A percentile compares a stretch with the other conserved stretches of the same genome.
Evolutionary conservation across 1,140 invertebrate species (phyloP).

Genomic region (Scaptomyza pallida): DNA sequence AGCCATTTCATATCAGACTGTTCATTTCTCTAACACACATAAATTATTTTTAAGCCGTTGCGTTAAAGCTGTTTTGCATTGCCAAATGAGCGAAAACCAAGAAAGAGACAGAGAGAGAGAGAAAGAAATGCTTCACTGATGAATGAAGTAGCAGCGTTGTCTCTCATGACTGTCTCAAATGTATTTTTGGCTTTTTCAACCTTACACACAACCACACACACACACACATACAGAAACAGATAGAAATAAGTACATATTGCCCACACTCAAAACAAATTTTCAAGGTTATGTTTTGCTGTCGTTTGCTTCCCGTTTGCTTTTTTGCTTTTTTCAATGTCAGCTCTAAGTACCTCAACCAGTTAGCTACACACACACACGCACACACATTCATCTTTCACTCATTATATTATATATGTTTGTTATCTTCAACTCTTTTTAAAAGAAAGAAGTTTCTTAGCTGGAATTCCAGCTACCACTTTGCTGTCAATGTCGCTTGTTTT

Average conservation of each 20-base stretch:
- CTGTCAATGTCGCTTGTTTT: slow-evolving; percentile 48
- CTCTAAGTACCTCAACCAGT: slow-evolving; percentile 27
- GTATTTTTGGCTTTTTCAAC: slow-evolving; percentile 60
- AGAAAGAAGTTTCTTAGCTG: slow-evolving; percentile 16
- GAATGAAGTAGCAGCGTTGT: slow-evolving; percentile 14
- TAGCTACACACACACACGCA: slow-evolving; percentile 12
- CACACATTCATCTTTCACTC: slow-evolving; percentile 1
- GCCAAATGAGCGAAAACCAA: not conserved
- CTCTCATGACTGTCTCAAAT: slow-evolving; percentile 47
- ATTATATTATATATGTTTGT: not conserved
- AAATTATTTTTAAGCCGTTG: slow-evolving; percentile 10
- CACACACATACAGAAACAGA: slow-evolving; percentile 5
- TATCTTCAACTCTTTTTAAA: not conserved
- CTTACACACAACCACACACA: slow-evolving; percentile 23
- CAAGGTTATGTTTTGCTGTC: slow-evolving; percentile 66
- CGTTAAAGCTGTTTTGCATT: slow-evolving; percentile 10
- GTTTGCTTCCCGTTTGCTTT: slow-evolving; percentile 58
- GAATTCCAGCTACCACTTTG: slow-evolving; percentile 16
- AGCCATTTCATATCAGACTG: not conserved
- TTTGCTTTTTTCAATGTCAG: slow-evolving; percentile 21
- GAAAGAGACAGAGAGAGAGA: not conserved
- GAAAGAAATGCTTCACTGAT: slow-evolving; percentile 5
- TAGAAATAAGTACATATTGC: slow-evolving; percentile 51
- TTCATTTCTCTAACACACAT: slow-evolving; percentile 1
- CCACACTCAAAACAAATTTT: slow-evolving; percentile 61